Evolutionary conservation across 2,113 vertebrate species (phyloP), one percentile per base, ranked within the genome.

Genomic region (Psilopogon haemacephalus): DNA sequence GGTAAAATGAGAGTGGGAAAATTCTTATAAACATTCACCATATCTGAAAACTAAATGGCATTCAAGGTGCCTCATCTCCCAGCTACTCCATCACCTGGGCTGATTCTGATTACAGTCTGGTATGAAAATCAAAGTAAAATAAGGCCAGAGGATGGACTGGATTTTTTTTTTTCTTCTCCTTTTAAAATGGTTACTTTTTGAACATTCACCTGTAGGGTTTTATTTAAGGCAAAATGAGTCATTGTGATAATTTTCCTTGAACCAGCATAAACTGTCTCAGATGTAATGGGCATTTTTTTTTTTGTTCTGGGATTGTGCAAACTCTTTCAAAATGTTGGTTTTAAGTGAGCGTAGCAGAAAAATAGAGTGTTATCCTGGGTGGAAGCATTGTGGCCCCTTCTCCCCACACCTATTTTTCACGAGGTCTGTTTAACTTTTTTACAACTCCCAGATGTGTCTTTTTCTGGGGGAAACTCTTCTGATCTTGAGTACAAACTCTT

Each of bases 311-410:
- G 78, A 88, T 74, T 79, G 13, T 90, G 59, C 40, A 76, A 84
- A 35, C 46, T 56, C 15, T 88, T 15, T 88, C 4, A 14, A 88
- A 85, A 73, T 70, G 50, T 37, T 86, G 48, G 28, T 91, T 90
- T 88, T 84, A 88, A 86, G 65, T 26, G 26, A 86, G 46, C 32
- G 35, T 89, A 75, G 62, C 33, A 91, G 78, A 4, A 13, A 87
- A 94, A 87, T 68, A 18, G 67, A 87, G 71, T 40, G 46, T 15
- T 65, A 95, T 95, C 93, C 71, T 91, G 68, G 30, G 32, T 79
- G 68, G 72, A 89, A 91, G n/a, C 68, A 52, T 67, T 74, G 54
- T 52, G 37, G 64, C 11, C 60, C 18, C 14, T 84, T 89, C 23
- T 87, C 8, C 55, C 24, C 18, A 28, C 93, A 40, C 42, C 46